Conservation (phyloP, 2,888 invertebrate genomes). For the Ceraclea dissimilis region DNA sequence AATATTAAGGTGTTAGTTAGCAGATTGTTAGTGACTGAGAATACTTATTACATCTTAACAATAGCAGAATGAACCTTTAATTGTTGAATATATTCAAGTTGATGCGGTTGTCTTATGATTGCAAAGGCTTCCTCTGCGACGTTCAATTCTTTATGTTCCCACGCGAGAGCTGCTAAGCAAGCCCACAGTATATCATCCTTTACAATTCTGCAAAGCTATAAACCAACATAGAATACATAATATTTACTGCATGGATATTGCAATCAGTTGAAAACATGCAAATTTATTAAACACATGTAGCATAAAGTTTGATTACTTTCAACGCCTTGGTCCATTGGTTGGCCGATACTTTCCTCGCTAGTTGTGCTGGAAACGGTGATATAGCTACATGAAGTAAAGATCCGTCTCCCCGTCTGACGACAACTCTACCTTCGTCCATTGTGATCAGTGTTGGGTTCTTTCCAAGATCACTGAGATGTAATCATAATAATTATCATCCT, state of each 20-base stretch:
- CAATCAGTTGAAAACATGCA: no score
- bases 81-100: conserved; percentile 78
- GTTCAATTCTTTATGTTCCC: conserved; percentile 74
- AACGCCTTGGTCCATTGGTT: conserved; percentile 81
- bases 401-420: conserved; percentile 83
- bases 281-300: no score
- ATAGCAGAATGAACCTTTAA: no score
- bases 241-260: no score
- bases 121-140: conserved; percentile 95
- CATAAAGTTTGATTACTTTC: conserved; percentile 49
- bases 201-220: conserved; percentile 44
- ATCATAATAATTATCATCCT: not conserved
- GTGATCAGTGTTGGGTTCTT: conserved; percentile 74
- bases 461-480: conserved; percentile 66
- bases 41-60: no score
- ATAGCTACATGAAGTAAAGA: conserved; percentile 68
- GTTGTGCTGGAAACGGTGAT: conserved; percentile 59
- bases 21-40: no score
- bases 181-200: conserved; percentile 77
- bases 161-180: conserved; percentile 85
- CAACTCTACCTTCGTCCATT: conserved; percentile 78
- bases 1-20: no score
- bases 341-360: conserved; percentile 54
- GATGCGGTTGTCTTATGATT: conserved; percentile 50
- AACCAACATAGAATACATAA: not conserved